phyloP scores from a whole-genome alignment of 2,113 vertebrate genomes.

The Octodon degus region DNA sequence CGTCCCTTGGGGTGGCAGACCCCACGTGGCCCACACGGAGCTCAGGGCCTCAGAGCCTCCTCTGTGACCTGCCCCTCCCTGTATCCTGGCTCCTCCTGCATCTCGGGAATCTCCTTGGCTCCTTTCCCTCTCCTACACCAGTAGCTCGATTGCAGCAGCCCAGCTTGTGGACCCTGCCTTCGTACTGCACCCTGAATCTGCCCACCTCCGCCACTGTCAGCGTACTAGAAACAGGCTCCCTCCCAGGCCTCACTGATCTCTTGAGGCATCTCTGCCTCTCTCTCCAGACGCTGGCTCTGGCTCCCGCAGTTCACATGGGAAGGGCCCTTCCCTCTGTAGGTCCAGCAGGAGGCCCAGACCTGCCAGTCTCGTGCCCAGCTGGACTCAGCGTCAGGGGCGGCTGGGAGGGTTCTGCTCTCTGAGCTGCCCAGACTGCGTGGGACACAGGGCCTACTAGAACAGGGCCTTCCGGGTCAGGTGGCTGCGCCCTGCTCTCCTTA shows the following conservation, averaged over 20 bases:
- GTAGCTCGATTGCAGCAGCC: no score
- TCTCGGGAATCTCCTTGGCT: no score
- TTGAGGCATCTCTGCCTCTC: accelerated
- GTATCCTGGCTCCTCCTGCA: accelerated
- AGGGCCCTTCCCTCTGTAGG: background rate
- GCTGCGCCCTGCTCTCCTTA: background rate
- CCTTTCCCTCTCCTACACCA: background rate
- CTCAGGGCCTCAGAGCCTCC: background rate
- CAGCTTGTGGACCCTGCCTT: background rate
- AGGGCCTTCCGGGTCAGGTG: background rate
- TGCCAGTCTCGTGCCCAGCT: no score
- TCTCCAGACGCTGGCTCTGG: background rate
- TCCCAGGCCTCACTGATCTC: background rate
- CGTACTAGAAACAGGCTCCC: background rate
- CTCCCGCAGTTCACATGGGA: background rate
- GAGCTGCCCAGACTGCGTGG: background rate
- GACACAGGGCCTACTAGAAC: background rate
- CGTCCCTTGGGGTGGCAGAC: background rate
- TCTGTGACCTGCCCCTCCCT: background rate
- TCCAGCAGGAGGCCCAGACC: background rate
- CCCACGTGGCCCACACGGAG: accelerated
- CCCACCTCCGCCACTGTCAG: background rate
- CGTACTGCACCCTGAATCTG: background rate
- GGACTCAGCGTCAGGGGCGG: background rate
- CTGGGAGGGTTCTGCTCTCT: background rate